A percentile compares a stretch with the other conserved stretches of the same genome.
These are phyloP conservation scores for Pantherophis alleghaniensis DNA, from an alignment of 2,797 vertebrate genomes.

Conservation along the genomic window DNA sequence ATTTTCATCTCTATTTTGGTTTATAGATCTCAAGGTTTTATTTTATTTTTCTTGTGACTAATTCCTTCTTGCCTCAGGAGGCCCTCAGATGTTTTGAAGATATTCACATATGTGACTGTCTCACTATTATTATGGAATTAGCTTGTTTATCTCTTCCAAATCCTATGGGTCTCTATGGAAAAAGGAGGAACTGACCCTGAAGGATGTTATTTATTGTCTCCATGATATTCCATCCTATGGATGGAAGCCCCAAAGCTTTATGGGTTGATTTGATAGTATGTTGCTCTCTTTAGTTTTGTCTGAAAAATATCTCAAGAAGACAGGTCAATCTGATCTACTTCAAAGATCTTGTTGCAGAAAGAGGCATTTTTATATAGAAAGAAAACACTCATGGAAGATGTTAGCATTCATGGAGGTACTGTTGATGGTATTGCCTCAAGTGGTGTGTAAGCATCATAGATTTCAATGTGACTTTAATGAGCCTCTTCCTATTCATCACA, in stretches of 20 bases:
- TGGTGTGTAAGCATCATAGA: not conserved
- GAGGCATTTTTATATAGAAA: not conserved
- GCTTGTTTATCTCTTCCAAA: not conserved
- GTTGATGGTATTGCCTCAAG: not conserved
- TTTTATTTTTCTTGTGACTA: too few species aligned
- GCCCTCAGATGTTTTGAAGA: not conserved
- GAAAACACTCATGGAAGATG: not conserved
- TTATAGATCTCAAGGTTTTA: too few species aligned
- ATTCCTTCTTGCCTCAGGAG: not conserved
- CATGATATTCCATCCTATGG: not conserved
- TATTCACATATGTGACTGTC: not conserved
- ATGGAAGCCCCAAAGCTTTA: not conserved
- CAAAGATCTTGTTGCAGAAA: not conserved
- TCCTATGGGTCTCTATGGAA: not conserved
- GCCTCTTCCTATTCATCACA: not conserved
- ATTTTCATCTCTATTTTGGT: too few species aligned
- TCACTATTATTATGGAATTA: not conserved
- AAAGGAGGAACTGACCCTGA: not conserved
- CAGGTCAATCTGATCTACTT: not conserved
- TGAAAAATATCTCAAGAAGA: not conserved
- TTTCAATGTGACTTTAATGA: not conserved
- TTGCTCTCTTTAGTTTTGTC: not conserved
- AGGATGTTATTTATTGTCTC: not conserved
- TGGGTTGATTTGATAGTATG: not conserved
- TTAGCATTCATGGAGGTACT: not conserved